A percentile compares a stretch with the other conserved stretches of the same genome.
These are phyloP conservation scores for Drosophila emarginata DNA, from an alignment of 2,888 invertebrate species.

Conservation along the genomic window DNA sequence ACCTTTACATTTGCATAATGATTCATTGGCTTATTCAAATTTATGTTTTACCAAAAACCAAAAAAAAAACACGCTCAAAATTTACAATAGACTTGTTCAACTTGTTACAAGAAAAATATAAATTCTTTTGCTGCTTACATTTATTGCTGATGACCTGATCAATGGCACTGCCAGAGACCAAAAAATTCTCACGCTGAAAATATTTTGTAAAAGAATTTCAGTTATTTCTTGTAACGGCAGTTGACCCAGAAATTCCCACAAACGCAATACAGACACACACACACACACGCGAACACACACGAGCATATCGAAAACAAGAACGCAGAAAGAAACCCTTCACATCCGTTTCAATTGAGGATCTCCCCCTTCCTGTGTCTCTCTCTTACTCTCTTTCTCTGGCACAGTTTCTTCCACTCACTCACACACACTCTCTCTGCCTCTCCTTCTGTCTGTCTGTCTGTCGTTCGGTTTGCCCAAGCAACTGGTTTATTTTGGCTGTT, in stretches of 20 bases:
- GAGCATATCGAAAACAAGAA: background rate
- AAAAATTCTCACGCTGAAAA: constrained; percentile 63
- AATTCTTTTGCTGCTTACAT: constrained; percentile 1
- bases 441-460: background rate
- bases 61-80: background rate
- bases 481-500: constrained; percentile 35
- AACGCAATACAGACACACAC: background rate
- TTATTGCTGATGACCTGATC: constrained; percentile 57
- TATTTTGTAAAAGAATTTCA: constrained; percentile 1
- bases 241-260: constrained; percentile 57
- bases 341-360: constrained; percentile 44
- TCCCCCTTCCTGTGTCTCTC: background rate
- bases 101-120: constrained; percentile 11
- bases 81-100: background rate
- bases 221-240: constrained; percentile 49
- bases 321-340: constrained; percentile 18
- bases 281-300: constrained; percentile 3
- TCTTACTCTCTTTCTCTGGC: background rate
- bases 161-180: constrained; percentile 25
- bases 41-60: background rate
- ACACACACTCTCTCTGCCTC: constrained; percentile 14
- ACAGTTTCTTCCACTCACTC: background rate
- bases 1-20: constrained; percentile 6
- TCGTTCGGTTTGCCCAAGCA: background rate
- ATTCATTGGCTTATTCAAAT: background rate